Percentiles rank a stretch among this genome's conserved stretches.
phyloP scores from a whole-genome alignment of 2,113 vertebrate species.

The Proteles cristata region DNA sequence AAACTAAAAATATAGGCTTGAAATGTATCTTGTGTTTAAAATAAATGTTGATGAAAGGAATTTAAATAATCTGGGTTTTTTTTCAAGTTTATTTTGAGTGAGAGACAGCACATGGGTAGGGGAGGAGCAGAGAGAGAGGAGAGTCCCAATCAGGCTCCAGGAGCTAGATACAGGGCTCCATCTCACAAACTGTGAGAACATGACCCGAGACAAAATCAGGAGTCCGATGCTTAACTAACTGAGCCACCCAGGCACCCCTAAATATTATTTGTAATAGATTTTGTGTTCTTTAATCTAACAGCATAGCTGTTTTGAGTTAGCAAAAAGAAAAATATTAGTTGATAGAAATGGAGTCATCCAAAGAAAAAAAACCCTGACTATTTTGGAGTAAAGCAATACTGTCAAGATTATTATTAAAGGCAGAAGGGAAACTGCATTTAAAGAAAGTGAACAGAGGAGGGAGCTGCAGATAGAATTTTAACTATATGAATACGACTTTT shows the following conservation, averaged over 20 bases:
- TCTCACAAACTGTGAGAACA: no score
- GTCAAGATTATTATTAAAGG: neutral
- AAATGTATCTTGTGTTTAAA: neutral
- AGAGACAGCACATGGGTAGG: no score
- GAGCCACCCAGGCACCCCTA: no score
- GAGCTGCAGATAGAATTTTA: slow-evolving; percentile 65
- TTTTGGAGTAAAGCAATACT: neutral
- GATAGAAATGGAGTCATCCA: neutral
- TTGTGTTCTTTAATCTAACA: slow-evolving; percentile 19
- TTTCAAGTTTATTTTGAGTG: no score
- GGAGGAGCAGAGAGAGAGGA: no score
- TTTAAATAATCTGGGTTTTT: neutral
- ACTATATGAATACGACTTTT: neutral
- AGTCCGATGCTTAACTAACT: no score
- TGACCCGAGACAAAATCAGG: no score
- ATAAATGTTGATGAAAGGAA: neutral
- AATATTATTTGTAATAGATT: neutral
- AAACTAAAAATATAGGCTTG: neutral
- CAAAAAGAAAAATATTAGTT: neutral
- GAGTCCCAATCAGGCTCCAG: no score
- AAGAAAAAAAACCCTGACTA: neutral
- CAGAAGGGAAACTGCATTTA: slow-evolving; percentile 14
- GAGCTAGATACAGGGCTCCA: no score
- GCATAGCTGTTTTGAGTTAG: slow-evolving; percentile 28
- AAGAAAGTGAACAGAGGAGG: slow-evolving; percentile 48